These are phyloP conservation scores for Rotaria macrura DNA, from an alignment of 2,888 invertebrate genomes.

Conservation along the genomic window DNA sequence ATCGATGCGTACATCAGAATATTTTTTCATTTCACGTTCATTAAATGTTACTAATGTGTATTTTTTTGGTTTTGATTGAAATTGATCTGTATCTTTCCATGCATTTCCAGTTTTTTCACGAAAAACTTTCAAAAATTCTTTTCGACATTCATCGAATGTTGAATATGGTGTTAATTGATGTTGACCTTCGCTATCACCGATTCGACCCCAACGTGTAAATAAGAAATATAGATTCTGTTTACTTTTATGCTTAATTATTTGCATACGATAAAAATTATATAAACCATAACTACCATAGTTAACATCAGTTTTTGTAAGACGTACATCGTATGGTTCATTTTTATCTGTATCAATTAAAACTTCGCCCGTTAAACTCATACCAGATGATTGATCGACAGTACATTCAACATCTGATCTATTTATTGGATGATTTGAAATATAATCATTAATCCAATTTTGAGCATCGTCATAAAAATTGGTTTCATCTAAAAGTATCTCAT, in stretches of 20 bases:
- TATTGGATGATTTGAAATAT: neutral
- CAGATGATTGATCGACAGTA: slow-evolving; percentile 22
- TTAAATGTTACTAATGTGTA: slow-evolving; percentile 21
- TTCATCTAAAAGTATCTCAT: neutral
- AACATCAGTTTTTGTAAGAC: slow-evolving; percentile 48
- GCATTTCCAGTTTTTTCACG: slow-evolving; percentile 48
- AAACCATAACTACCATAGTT: slow-evolving; percentile 46
- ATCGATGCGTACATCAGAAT: neutral
- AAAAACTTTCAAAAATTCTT: slow-evolving; percentile 50
- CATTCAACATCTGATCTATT: neutral
- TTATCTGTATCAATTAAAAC: slow-evolving; percentile 21
- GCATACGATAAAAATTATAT: slow-evolving; percentile 52
- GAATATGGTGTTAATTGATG: slow-evolving; percentile 47
- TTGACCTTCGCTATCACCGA: slow-evolving; percentile 43
- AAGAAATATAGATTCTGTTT: slow-evolving; percentile 46
- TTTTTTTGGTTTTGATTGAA: slow-evolving; percentile 24
- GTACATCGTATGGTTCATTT: slow-evolving; percentile 39
- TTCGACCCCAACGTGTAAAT: slow-evolving; percentile 51
- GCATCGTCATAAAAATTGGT: slow-evolving; percentile 24
- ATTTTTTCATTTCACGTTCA: slow-evolving; percentile 20
- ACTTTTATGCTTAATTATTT: slow-evolving; percentile 42
- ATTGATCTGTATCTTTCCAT: slow-evolving; percentile 38
- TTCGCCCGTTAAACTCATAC: slow-evolving; percentile 21
- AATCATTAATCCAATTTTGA: slow-evolving; percentile 6
- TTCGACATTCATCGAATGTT: slow-evolving; percentile 42